Evolutionary conservation across 2,113 vertebrate species (phyloP).

Genomic region (Felis chaus): DNA sequence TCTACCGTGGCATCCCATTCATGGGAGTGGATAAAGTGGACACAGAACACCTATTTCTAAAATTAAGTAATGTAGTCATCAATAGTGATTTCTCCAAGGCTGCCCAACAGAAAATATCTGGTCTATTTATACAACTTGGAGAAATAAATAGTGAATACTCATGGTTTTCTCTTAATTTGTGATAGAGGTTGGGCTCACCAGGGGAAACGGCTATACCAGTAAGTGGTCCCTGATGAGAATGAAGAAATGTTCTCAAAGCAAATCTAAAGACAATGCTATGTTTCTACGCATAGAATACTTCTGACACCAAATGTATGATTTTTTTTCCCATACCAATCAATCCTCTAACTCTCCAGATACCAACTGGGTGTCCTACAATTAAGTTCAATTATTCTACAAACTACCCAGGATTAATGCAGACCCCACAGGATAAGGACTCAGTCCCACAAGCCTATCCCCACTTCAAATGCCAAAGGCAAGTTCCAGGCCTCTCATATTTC

Average conservation of each 20-base stretch:
- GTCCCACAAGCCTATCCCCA: background rate
- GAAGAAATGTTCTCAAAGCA: background rate
- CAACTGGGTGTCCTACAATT: background rate
- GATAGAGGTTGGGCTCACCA: background rate
- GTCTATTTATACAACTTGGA: background rate
- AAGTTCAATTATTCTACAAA: background rate
- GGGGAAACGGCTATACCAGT: background rate
- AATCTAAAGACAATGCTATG: background rate
- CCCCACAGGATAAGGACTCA: background rate
- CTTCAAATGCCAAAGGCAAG: background rate
- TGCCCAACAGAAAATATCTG: background rate
- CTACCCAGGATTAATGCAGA: background rate
- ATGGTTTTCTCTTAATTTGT: background rate
- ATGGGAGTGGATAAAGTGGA: background rate
- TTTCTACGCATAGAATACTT: background rate
- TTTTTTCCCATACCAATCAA: background rate
- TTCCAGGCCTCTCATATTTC: background rate
- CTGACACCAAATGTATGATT: background rate
- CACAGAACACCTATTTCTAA: background rate
- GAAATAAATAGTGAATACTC: background rate
- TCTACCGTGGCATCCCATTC: background rate
- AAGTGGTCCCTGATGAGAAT: background rate
- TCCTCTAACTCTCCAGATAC: background rate
- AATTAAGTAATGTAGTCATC: background rate
- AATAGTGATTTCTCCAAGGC: background rate